Conservation (phyloP, 1,140 invertebrate genomes). For the Drosophila grimshawi region DNA sequence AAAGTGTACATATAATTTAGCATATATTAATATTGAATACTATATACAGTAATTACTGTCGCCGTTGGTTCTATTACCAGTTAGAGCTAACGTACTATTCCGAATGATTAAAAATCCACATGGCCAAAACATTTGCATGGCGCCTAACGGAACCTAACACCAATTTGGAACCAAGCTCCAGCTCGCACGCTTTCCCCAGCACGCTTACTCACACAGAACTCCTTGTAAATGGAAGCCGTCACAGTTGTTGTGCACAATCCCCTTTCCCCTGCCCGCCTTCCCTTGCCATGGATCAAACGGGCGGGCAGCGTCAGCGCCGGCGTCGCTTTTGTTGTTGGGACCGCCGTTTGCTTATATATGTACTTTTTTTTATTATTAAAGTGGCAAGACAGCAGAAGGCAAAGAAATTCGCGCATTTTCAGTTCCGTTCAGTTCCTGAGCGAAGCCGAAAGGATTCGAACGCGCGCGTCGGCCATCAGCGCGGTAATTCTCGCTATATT, state of each 20-base stretch:
- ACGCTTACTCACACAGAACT: slow-evolving; percentile 52
- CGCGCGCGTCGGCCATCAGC: slow-evolving; percentile 64
- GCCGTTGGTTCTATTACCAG: slow-evolving; percentile 1
- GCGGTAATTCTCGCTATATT: slow-evolving; percentile 59
- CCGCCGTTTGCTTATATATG: background rate
- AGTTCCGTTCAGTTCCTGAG: slow-evolving; percentile 65
- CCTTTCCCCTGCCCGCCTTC: slow-evolving; percentile 1
- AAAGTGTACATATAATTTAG: background rate
- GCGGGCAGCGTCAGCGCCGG: slow-evolving; percentile 46
- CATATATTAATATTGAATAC: slow-evolving; percentile 1
- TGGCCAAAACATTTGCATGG: slow-evolving; percentile 64
- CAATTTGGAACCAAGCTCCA: slow-evolving; percentile 69
- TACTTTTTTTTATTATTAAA: slow-evolving; percentile 50
- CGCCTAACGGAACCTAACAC: slow-evolving; percentile 69
- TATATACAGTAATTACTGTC: slow-evolving; percentile 20
- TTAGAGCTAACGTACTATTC: slow-evolving; percentile 18
- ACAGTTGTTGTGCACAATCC: slow-evolving; percentile 68
- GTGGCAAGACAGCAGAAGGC: slow-evolving; percentile 65
- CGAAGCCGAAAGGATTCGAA: slow-evolving; percentile 81
- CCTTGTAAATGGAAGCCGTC: slow-evolving; percentile 80
- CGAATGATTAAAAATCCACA: slow-evolving; percentile 56
- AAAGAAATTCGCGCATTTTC: slow-evolving; percentile 78
- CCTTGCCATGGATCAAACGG: background rate
- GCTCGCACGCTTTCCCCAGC: slow-evolving; percentile 55
- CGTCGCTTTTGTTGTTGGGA: slow-evolving; percentile 37